Percentiles rank a stretch among this genome's conserved stretches.
These are phyloP conservation scores for Penaeus monodon DNA, from an alignment of 2,888 invertebrate species.

Conservation along the genomic window DNA sequence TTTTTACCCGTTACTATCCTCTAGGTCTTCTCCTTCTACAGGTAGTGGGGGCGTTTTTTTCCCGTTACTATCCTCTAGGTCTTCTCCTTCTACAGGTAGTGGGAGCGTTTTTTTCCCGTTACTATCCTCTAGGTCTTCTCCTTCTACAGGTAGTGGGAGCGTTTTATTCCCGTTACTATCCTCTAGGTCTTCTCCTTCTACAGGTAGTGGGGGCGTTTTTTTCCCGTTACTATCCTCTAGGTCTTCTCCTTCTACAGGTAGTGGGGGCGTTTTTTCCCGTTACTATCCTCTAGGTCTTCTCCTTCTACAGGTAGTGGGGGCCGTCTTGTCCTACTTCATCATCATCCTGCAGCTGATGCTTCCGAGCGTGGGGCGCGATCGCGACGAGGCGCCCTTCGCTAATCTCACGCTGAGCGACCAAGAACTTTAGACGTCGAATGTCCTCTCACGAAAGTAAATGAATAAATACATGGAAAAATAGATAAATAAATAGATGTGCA, in stretches of 20 bases:
- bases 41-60: constrained; percentile 57
- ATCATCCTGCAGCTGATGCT: constrained; percentile 57
- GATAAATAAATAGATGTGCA: too few relatives aligned
- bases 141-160: constrained; percentile 50
- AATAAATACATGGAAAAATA: too few relatives aligned
- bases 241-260: constrained; percentile 36
- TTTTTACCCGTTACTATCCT: background rate
- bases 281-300: background rate
- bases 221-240: background rate
- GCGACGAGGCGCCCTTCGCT: too few relatives aligned
- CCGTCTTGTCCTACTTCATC: constrained; percentile 57
- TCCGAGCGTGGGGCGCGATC: constrained; percentile 8
- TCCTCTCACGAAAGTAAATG: too few relatives aligned
- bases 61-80: too few relatives aligned
- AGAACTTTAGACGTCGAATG: too few relatives aligned
- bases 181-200: background rate
- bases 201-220: constrained; percentile 57
- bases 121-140: background rate
- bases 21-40: background rate
- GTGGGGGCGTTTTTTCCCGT: constrained; percentile 37
- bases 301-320: constrained; percentile 54
- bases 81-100: constrained; percentile 47
- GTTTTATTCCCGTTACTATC: constrained; percentile 19
- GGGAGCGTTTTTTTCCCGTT: constrained; percentile 33
- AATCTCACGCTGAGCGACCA: too few relatives aligned